Percentiles rank a stretch among this genome's conserved stretches.
Conservation (phyloP, 2,797 vertebrate genomes). For the Steatocranus sp. region DNA sequence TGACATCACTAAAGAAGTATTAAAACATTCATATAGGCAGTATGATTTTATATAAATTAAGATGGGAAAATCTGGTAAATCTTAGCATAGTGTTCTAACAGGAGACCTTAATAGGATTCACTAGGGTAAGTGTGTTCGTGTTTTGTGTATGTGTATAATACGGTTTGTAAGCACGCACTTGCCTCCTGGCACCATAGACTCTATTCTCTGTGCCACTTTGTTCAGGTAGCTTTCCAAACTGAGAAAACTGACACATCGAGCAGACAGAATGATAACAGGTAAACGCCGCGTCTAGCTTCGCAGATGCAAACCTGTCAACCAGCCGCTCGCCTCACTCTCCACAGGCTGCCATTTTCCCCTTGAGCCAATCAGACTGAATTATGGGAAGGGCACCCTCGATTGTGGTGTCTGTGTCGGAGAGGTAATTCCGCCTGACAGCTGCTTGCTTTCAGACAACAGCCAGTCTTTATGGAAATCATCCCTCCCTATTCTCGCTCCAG, state of each 20-base stretch:
- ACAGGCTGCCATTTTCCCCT: slow-evolving; percentile 75
- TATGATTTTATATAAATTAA: neutral
- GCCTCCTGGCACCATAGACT: slow-evolving; percentile 22
- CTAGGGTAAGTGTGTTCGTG: neutral
- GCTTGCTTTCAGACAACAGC: slow-evolving; percentile 76
- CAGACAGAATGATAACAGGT: slow-evolving; percentile 72
- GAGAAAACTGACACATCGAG: slow-evolving; percentile 41
- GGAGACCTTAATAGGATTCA: neutral
- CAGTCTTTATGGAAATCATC: slow-evolving; percentile 77
- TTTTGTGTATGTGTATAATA: neutral
- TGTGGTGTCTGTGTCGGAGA: slow-evolving; percentile 72
- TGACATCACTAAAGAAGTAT: neutral
- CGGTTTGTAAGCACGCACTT: neutral
- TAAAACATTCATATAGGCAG: neutral
- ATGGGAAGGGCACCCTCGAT: slow-evolving; percentile 75
- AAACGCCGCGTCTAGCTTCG: slow-evolving; percentile 45
- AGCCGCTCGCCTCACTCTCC: slow-evolving; percentile 64
- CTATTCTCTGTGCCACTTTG: slow-evolving; percentile 47
- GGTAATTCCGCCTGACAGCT: slow-evolving; percentile 77
- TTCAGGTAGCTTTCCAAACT: slow-evolving; percentile 36
- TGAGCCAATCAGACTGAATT: slow-evolving; percentile 79
- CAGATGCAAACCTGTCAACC: slow-evolving; percentile 68
- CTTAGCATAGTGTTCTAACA: neutral
- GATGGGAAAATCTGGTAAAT: neutral
- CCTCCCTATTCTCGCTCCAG: slow-evolving; percentile 53